Base-by-base conservation (phyloP, 1,140 invertebrate genomes). In the Platorchestia sp. region DNA sequence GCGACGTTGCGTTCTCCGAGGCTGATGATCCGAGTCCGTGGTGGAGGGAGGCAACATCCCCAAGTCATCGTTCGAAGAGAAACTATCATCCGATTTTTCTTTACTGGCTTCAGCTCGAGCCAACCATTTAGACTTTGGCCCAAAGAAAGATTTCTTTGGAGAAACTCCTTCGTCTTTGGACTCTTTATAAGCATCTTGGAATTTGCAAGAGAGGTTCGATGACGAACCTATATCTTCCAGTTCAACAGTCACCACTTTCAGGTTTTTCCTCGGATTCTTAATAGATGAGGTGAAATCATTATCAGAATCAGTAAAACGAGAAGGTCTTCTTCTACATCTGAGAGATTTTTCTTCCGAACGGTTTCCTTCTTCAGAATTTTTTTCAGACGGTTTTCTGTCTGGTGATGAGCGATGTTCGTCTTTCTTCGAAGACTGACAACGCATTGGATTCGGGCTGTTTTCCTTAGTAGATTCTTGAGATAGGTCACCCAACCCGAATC, bases 51-150 rank as follows among this genome's bases (percentile, higher is more conserved):
- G 87, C 87, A 89, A 89, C 87, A 44, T 42, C 87, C 43, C 41
- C 59, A 36, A 75, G 36, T 41, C 87, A 42, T 89, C 87, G 87
- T 43, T 44, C 10, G 87, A 89, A 14, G 87, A 89, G 42, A 89
- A 89, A 89, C 43, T 89, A 41, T 89, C 43, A 44, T 89, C 87
- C 42, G 43, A 41, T 89, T 36, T 89, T 16, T 89, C 43, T 41
- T 45, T 93, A 36, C 45, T 93, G 43, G 91, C 43, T n/a, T 93
- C 91, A n/a, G 91, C 91, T 47, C 45, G 43, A 6, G 91, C 91
- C 40, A 93, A 44, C 91, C 91, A 93, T 44, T 93, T 93, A 19
- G 91, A 93, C 44, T 93, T 93, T 40, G 91, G 91, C 41, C 91
- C 45, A 40, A 93, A 7, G 45, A 93, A 45, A 44, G 91, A 0